These are phyloP conservation scores for Caenorhabditis becei DNA, from an alignment of 2,888 invertebrate species.

Conservation along the genomic window DNA sequence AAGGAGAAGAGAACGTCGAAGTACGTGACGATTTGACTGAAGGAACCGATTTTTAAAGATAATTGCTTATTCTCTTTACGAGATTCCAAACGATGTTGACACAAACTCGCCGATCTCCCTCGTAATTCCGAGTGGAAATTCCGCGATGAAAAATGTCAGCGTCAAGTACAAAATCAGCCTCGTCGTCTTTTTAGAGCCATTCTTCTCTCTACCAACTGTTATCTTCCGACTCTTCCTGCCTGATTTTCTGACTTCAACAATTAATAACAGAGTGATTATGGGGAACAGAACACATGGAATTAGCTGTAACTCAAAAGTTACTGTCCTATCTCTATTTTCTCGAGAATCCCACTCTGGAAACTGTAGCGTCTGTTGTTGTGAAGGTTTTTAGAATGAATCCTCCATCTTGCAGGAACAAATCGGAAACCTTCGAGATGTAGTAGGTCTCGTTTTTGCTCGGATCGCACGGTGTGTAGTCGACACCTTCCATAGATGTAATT, in stretches of 20 bases:
- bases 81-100: not conserved
- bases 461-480: not conserved
- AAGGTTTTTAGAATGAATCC: not conserved
- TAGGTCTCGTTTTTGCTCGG: not conserved
- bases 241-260: conserved; percentile 14
- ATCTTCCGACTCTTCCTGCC: conserved; percentile 1
- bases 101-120: not conserved
- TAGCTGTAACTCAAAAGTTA: conserved; percentile 10
- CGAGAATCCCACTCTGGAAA: conserved; percentile 1
- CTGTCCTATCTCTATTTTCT: too few relatives aligned
- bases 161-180: conserved; percentile 5
- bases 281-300: conserved; percentile 27
- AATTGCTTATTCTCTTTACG: not conserved
- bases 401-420: not conserved
- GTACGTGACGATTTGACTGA: not conserved
- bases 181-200: not conserved
- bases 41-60: not conserved
- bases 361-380: not conserved
- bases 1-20: not conserved
- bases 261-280: conserved; percentile 5
- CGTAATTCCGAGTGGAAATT: not conserved
- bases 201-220: not conserved
- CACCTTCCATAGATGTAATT: not conserved
- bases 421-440: not conserved
- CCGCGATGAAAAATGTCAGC: conserved; percentile 4